These are phyloP conservation scores for Cranoglanis bouderius DNA, from an alignment of 2,113 vertebrate genomes.

Conservation along the genomic window DNA sequence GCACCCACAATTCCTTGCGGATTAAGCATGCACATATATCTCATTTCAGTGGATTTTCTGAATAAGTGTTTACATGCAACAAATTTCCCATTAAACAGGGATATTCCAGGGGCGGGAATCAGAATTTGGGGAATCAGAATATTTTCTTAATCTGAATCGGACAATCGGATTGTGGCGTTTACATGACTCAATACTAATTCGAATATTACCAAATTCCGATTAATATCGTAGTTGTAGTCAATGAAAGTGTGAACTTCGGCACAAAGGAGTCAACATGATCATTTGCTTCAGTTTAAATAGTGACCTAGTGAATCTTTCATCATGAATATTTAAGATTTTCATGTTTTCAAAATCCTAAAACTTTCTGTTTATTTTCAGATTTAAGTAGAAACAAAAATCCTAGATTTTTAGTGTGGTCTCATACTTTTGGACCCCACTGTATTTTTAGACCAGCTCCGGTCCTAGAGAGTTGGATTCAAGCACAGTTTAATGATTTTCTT, in stretches of 20 bases:
- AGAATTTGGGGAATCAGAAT: too few relatives aligned
- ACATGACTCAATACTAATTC: too few relatives aligned
- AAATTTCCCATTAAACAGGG: too few relatives aligned
- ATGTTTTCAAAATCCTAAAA: not conserved
- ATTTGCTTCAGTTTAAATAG: not conserved
- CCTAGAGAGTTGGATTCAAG: not conserved
- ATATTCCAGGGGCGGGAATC: too few relatives aligned
- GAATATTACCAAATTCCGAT: too few relatives aligned
- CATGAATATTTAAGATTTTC: not conserved
- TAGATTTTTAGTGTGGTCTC: not conserved
- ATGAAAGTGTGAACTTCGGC: not conserved
- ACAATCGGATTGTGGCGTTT: too few relatives aligned
- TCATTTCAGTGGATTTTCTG: too few relatives aligned
- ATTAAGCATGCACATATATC: too few relatives aligned
- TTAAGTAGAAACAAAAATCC: not conserved
- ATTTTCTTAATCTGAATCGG: too few relatives aligned
- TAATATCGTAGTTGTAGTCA: too few relatives aligned
- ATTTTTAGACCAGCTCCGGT: not conserved
- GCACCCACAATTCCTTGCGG: too few relatives aligned
- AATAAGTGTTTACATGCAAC: too few relatives aligned
- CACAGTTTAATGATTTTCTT: not conserved
- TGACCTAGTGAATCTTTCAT: not conserved
- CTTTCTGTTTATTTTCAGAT: not conserved
- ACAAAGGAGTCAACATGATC: not conserved
- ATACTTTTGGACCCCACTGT: not conserved